Evolutionary conservation across 2,113 vertebrate species (phyloP).

Genomic region (Pterocles orientalis): DNA sequence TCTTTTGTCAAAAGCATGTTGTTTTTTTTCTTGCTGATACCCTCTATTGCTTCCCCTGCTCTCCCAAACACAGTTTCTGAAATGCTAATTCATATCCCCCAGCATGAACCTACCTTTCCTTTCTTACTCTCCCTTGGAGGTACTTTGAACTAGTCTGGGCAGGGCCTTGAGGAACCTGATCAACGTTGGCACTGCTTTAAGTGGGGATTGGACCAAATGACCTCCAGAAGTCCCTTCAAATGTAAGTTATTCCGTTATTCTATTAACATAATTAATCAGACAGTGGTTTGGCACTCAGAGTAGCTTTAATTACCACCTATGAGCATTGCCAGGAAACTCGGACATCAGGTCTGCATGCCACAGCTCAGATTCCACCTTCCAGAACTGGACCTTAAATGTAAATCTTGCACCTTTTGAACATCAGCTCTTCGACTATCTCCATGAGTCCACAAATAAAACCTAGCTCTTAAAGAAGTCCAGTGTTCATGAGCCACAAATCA

Average conservation of each 20-base stretch:
- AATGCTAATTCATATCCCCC: not conserved
- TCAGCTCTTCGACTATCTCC: not conserved
- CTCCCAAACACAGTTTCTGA: not conserved
- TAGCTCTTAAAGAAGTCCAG: not conserved
- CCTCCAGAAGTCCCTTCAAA: not conserved
- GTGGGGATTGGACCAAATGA: not conserved
- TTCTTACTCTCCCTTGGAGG: not conserved
- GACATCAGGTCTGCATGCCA: not conserved
- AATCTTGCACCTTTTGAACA: not conserved
- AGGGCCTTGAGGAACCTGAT: not conserved
- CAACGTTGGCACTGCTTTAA: not conserved
- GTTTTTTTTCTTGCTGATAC: not conserved
- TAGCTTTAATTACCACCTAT: not conserved
- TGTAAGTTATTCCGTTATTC: not conserved
- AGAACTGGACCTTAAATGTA: not conserved
- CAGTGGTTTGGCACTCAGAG: not conserved
- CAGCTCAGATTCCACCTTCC: not conserved
- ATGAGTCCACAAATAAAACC: not conserved
- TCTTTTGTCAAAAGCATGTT: not conserved
- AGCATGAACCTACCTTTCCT: not conserved
- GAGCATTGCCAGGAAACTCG: not conserved
- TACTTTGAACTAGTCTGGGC: not conserved
- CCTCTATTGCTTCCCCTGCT: not conserved
- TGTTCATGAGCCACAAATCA: not conserved
- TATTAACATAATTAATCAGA: not conserved